A percentile compares a stretch with the other conserved stretches of the same genome.
Conservation (phyloP, 2,797 vertebrate genomes). For the Bothrops alternatus region DNA sequence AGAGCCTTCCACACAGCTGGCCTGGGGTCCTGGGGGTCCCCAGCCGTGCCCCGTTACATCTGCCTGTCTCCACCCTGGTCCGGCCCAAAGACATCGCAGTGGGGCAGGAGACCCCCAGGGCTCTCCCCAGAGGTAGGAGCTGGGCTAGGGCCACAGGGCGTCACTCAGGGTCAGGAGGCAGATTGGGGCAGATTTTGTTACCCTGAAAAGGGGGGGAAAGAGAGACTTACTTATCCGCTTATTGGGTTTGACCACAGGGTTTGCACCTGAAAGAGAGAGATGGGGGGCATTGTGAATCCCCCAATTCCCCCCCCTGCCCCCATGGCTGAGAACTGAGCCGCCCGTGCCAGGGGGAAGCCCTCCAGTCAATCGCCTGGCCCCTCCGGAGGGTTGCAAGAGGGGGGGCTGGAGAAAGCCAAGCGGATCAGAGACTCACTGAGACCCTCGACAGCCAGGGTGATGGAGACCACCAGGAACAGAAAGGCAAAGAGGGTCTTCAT, state of each 20-base stretch:
- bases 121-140: not conserved
- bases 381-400: not conserved
- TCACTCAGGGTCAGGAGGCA: not conserved
- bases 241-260: rapidly evolving
- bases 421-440: not conserved
- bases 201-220: not conserved
- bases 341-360: not conserved
- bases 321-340: not conserved
- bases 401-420: not conserved
- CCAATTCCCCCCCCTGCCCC: not conserved
- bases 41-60: not conserved
- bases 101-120: not conserved
- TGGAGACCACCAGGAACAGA: not conserved
- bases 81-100: no score
- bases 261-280: not conserved
- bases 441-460: not conserved
- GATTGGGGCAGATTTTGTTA: not conserved
- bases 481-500: not conserved
- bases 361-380: rapidly evolving
- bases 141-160: not conserved
- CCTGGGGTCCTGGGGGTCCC: not conserved
- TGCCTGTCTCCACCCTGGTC: not conserved
- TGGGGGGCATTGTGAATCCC: not conserved
- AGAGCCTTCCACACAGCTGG: no score
- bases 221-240: not conserved